phyloP scores from a whole-genome alignment of 1,140 invertebrate genomes.

The Orchestia grillus region DNA sequence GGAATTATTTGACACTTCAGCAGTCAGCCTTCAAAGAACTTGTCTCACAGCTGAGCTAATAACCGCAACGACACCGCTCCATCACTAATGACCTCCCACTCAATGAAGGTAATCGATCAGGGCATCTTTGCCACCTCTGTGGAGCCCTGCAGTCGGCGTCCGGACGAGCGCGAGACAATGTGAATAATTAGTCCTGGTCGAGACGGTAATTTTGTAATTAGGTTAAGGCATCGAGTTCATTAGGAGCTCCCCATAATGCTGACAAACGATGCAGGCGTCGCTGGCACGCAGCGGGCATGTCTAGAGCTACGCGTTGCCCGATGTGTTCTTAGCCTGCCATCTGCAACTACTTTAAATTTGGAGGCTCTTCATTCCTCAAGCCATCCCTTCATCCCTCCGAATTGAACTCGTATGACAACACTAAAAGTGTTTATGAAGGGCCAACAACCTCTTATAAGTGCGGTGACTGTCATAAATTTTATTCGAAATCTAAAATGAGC shows the following conservation, averaged over 20 bases:
- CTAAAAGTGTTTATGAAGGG: too few relatives aligned
- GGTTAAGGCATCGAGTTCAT: slow-evolving; percentile 19
- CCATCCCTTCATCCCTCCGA: too few relatives aligned
- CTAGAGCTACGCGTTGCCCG: too few relatives aligned
- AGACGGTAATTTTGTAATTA: slow-evolving; percentile 28
- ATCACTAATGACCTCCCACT: not conserved
- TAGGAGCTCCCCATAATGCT: slow-evolving; percentile 11
- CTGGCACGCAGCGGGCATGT: not conserved
- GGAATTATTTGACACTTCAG: too few relatives aligned
- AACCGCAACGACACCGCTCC: not conserved
- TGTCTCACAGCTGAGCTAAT: not conserved
- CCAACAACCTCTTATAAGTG: too few relatives aligned
- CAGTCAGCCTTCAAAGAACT: too few relatives aligned
- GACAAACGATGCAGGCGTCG: not conserved
- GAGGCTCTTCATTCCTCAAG: too few relatives aligned
- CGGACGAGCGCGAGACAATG: not conserved
- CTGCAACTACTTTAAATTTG: too few relatives aligned
- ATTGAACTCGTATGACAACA: too few relatives aligned
- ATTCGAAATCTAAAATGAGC: too few relatives aligned
- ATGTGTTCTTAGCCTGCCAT: too few relatives aligned
- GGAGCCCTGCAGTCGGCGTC: not conserved
- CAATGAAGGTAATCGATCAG: not conserved
- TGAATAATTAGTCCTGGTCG: slow-evolving; percentile 11
- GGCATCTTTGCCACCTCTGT: not conserved
- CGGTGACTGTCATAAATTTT: too few relatives aligned